Evolutionary conservation across 1,140 invertebrate species (phyloP), one percentile per base, ranked within the genome.

Genomic region (Plutomurus gul): DNA sequence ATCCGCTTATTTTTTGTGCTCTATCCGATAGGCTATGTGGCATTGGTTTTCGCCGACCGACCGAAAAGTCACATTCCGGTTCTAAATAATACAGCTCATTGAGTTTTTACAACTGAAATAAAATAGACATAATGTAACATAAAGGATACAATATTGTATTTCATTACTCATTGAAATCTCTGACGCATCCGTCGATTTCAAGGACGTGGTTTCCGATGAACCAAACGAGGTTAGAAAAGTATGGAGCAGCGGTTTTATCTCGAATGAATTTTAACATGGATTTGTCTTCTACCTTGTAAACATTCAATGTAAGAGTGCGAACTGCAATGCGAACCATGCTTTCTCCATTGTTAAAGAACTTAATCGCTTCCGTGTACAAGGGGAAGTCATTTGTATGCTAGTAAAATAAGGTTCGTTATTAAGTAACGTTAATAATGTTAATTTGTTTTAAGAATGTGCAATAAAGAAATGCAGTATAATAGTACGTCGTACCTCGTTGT

Each of bases 261-360:
- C 96, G 89, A 82, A 99, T 98, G 87, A 99, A 99, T 81, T 93
- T 91, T 65, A 98, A 87, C 97, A 99, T 99, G 33, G 95, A 95
- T 75, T 92, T 92, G 88, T 99, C 97, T 86, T 97, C 94, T 30
- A 99, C 95, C 89, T 90, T 89, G 86, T 98, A 99, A 0, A 99
- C 97, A 88, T 99, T 99, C 18, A 99, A 89, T 1, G 97, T 98
- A 60, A 99, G 91, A 6, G 97, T 99, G 77, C 98, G 88, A 2
- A 99, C 98, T 30, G 98, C 98, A 84, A 99, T 99, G 27, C 98
- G 90, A 46, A 99, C 98, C 98, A 99, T 99, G 75, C 95, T 95
- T 88, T 99, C 98, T 0, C 93, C 92, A 87, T 99, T 97, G 87
- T 99, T 99, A 87, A 99, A 99, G 88, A 99, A 99, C 87, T 99